A percentile compares a stretch with the other conserved stretches of the same genome.
phyloP scores from a whole-genome alignment of 2,888 invertebrate genomes.

The Pecten maximus region DNA sequence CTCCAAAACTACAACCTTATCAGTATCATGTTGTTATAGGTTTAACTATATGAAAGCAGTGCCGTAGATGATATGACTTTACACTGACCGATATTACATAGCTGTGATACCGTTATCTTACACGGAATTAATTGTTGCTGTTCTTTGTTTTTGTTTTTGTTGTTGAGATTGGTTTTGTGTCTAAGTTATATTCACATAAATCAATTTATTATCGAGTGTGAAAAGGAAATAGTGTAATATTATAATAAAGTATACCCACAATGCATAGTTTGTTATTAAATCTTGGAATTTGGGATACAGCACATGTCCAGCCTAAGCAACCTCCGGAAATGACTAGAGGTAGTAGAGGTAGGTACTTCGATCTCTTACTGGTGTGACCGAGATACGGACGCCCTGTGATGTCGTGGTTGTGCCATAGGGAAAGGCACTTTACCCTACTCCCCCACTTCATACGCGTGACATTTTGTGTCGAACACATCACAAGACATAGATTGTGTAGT shows the following conservation, averaged over 20 bases:
- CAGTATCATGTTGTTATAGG: not conserved
- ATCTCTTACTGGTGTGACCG: no score
- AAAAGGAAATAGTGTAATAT: not conserved
- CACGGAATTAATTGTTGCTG: not conserved
- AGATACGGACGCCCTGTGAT: no score
- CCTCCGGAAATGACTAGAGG: no score
- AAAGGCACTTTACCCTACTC: no score
- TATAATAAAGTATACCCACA: not conserved
- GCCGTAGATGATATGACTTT: not conserved
- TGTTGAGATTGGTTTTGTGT: conserved; percentile 9
- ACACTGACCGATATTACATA: conserved; percentile 12
- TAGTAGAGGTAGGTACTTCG: no score
- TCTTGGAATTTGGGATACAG: no score
- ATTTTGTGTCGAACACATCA: no score
- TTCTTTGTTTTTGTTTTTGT: conserved; percentile 3
- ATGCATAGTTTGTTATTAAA: not conserved
- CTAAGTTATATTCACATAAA: not conserved
- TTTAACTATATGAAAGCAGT: not conserved
- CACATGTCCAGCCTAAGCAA: no score
- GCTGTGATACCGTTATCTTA: not conserved
- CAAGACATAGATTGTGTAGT: no score
- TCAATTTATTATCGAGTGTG: not conserved
- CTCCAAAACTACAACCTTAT: no score
- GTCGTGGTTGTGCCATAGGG: no score
- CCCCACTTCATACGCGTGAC: no score